Conservation (phyloP, 2,888 invertebrate genomes). For the Eustalomyia histrio region DNA sequence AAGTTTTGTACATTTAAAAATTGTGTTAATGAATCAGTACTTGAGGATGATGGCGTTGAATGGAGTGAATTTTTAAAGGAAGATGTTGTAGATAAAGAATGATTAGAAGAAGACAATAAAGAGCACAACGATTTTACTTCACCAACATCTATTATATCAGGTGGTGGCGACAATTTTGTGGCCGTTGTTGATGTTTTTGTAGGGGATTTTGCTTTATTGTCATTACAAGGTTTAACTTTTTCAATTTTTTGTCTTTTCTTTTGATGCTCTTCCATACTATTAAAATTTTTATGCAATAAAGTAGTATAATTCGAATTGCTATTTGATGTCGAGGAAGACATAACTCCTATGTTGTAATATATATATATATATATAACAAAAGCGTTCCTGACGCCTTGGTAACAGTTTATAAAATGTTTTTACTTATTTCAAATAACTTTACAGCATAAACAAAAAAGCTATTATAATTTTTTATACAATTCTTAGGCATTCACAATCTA, state of each 20-base stretch:
- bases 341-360: conserved; percentile 1
- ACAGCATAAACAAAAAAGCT: neutral
- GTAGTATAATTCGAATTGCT: conserved; percentile 17
- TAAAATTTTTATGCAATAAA: conserved; percentile 80
- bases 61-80: conserved; percentile 73
- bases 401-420: neutral
- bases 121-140: conserved; percentile 71
- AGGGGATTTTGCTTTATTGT: conserved; percentile 45
- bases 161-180: conserved; percentile 66
- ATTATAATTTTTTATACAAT: too few relatives aligned
- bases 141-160: conserved; percentile 71
- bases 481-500: too few relatives aligned
- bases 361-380: too few relatives aligned
- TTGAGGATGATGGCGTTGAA: conserved; percentile 74
- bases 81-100: conserved; percentile 71
- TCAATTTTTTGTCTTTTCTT: conserved; percentile 90
- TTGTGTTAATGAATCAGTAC: conserved; percentile 73
- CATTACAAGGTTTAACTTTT: conserved; percentile 66
- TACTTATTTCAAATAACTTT: neutral
- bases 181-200: conserved; percentile 36
- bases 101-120: conserved; percentile 73
- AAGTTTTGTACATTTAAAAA: conserved; percentile 72
- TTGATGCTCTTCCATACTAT: conserved; percentile 87
- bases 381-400: conserved; percentile 50
- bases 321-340: conserved; percentile 55